Base-by-base conservation (phyloP, 2,797 vertebrate genomes). In the Phrynocephalus forsythii region DNA sequence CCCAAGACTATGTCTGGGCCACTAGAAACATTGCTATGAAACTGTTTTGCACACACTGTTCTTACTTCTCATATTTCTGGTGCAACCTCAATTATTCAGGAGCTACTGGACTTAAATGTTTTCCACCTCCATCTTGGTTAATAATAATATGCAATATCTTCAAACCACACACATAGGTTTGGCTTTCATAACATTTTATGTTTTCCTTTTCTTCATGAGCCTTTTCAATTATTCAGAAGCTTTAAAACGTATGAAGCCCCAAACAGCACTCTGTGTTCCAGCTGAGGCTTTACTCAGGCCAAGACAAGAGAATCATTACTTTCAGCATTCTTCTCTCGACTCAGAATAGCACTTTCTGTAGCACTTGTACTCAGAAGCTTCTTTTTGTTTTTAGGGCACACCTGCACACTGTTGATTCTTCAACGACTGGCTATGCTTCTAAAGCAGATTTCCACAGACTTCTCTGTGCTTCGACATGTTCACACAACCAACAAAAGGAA, bases 301-400 rank as follows among this genome's bases (percentile, higher is more conserved):
- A 84, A 79, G 75, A 6, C 83, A 30, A 87, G 33, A 13, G 33
- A 83, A 78, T 79, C 33, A 83, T 66, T 88, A 66, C 52, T 88
- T 71, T 44, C 82, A 79, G 44, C 33, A 63, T 72, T 67, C 44
- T 84, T 72, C 66, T 48, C 30, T 69, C 26, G 75, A 71, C n/a
- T 87, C 50, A 79, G 83, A 87, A 71, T 56, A 77, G 50, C 7
- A 2, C 68, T 3, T 20, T 28, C 33, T 63, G 77, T 26, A 60
- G 67, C 20, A 48, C 38, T 72, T 78, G 30, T 50, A 79, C 66
- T 38, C 9, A 38, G 67, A 83, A 78, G 3, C n/a, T n/a, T 83
- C 56, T 82, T 24, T 52, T n/a, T 83, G 38, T 82, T 24, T 52
- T 82, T 56, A 22, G 60, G n/a, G n/a, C 9, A 75, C n/a, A 68